Conservation (phyloP, 2,113 vertebrate genomes). For the Canis aureus region DNA sequence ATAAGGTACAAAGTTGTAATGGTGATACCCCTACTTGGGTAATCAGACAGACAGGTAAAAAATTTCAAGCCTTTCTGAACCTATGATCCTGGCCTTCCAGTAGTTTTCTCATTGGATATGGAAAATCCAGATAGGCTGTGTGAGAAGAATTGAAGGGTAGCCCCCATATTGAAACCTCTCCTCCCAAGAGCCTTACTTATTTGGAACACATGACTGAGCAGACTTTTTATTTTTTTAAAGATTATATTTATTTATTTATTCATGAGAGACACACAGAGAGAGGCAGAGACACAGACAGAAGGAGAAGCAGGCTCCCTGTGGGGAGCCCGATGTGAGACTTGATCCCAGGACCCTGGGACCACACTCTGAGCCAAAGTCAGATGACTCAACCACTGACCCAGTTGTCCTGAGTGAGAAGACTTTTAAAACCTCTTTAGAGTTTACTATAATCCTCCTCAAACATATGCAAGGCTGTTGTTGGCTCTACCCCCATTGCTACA, state of each 20-base stretch:
- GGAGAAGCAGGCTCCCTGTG: no score
- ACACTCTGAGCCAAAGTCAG: no score
- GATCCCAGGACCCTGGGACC: no score
- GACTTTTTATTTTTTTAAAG: background rate
- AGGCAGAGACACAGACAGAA: no score
- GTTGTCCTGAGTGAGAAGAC: background rate
- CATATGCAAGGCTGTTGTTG: fast-evolving
- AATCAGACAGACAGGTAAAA: background rate
- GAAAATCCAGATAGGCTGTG: background rate
- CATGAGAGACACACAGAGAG: no score
- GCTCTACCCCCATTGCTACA: background rate
- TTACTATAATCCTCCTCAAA: background rate
- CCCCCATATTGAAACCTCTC: background rate
- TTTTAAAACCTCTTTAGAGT: background rate
- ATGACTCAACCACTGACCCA: no score
- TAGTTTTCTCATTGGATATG: background rate
- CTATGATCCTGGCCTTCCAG: fast-evolving
- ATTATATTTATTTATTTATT: no score
- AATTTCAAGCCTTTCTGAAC: background rate
- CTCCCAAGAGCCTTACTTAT: background rate
- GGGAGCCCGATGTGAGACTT: no score
- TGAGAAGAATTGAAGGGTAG: background rate
- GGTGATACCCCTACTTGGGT: background rate
- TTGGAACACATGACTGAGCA: background rate
- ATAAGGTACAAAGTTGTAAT: background rate